Base-by-base conservation (phyloP, 2,888 invertebrate genomes). In the Agrochola lota region DNA sequence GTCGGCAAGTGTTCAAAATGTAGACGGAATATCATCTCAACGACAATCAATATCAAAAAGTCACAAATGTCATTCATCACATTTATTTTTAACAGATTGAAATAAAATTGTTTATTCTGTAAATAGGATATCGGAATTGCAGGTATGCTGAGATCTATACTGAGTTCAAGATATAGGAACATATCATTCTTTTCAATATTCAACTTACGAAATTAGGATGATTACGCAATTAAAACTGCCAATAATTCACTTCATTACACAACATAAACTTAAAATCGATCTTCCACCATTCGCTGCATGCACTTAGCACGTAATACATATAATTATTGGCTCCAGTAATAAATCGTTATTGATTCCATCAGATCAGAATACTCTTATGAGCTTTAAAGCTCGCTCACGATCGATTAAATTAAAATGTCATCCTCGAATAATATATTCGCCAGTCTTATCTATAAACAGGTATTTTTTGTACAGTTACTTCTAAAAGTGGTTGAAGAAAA, bases 351-450 rank as follows among this genome's bases (percentile, higher is more conserved):
- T 55, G 81, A 85, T 78, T 74, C 83, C 74, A 83, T 78, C 81
- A 66, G 74, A 87, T 87, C 72, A 35, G 30, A 63, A 55, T 59
- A 52, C 70, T 73, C 67, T 30, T 73, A 57, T 49, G 40, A 71
- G 78, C 35, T 67, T 69, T 72, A 52, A 74, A 75, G 70, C 83
- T 73, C n/a, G 82, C 73, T 78, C 71, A 77, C 74, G 68, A 84
- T 80, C 81, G 77, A 80, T 82, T 81, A 87, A 86, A 87, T 87
- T 87, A 87, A 87, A 88, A 87, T 87, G 88, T 87, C 87, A 87
- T 87, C 75, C 79, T 70, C 70, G 60, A 77, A 82, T 87, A 87
- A 87, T 85, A 83, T 81, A 87, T 82, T 81, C 60, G 71, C 86
- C 20, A 67, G 73, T 72, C 75, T 77, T 87, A 86, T 85, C 83